Base-by-base conservation (phyloP, 2,113 vertebrate species). In the Hirundichthys speculiger region DNA sequence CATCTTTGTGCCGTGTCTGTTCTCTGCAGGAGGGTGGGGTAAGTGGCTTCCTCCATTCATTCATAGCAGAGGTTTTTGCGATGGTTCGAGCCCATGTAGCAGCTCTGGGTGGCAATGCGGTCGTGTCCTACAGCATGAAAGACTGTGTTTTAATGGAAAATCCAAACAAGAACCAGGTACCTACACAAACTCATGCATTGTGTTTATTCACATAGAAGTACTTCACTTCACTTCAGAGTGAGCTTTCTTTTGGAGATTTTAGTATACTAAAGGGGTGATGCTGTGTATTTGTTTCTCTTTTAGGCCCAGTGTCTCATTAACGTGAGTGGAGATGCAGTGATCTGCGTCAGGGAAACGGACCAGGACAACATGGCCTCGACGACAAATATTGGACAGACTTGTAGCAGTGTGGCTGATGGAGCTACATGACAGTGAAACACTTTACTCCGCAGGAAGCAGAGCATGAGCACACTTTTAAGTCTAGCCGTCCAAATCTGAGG, bases 81-180 rank as follows among this genome's bases (percentile, higher is more conserved):
- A 99, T 99, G 96, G 98, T 99, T 62, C 91, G 98, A 48, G 97
- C 97, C 4, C 98, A 99, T 0, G 98, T 99, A 0, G 96, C 96
- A 20, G 97, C 98, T 0, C 85, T 99, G 14, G 98, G 98, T 9
- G 98, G 98, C 2, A 99, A 99, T 22, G 96, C 97, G 0, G 96
- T 99, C 0, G 95, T 99, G 55, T 99, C 97, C 0, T 99, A 98
- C 85, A 99, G 96, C 66, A 98, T 99, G 98, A 98, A 98, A 78
- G 96, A 99, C 74, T 99, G 98, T 57, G 94, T 99, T 69, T 96
- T 99, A 69, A 99, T 99, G 98, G 98, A 99, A 86, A 99, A 99
- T 75, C 94, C 97, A 46, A 98, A 98, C 89, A 99, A 99, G 87
- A 99, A 99, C 78, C 98, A 99, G 97, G 98, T 99, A 83, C 79